phyloP scores from a whole-genome alignment of 2,113 vertebrate species.

The Mixornis gularis region DNA sequence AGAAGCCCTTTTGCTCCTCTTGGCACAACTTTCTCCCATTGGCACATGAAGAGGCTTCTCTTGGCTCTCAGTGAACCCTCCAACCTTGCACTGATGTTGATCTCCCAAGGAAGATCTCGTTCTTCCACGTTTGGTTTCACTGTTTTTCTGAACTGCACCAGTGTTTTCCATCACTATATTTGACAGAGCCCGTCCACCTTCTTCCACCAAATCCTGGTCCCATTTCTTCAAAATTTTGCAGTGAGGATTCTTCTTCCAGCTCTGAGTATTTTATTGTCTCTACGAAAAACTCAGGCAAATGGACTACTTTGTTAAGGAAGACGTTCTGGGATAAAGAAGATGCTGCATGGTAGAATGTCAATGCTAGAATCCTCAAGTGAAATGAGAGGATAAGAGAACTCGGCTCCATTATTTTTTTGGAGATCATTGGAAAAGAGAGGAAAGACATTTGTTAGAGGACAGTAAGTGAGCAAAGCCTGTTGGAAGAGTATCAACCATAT shows the following conservation, averaged over 20 bases:
- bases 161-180: background rate
- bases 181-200: background rate
- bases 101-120: background rate
- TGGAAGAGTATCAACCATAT: background rate
- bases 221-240: background rate
- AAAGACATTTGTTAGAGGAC: background rate
- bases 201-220: background rate
- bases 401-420: rapidly evolving
- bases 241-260: background rate
- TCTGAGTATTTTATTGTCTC: background rate
- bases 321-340: background rate
- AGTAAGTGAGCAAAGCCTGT: background rate
- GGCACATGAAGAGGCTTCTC: background rate
- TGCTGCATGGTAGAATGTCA: background rate
- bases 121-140: background rate
- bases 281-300: background rate
- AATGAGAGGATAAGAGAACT: background rate
- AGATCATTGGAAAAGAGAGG: background rate
- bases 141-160: background rate
- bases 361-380: background rate
- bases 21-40: rapidly evolving
- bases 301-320: background rate
- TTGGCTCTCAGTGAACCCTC: background rate
- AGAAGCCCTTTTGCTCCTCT: background rate
- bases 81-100: background rate